Conservation (phyloP, 2,797 vertebrate species). For the Pangasius krempfi region DNA sequence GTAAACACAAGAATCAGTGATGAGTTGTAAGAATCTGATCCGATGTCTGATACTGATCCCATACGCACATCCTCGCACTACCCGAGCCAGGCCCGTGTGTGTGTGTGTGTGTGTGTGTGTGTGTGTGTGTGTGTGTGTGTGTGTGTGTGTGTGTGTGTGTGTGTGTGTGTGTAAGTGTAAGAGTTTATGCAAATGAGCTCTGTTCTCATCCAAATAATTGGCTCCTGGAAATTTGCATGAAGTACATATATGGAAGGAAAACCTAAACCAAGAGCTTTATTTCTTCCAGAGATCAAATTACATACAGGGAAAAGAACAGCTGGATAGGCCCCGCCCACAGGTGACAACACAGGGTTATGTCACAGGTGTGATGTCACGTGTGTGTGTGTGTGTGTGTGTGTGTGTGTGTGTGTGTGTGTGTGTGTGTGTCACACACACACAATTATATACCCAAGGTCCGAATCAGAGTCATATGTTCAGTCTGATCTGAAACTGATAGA, state of each 20-base stretch:
- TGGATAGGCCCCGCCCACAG: neutral
- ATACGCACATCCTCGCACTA: neutral
- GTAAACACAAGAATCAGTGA: neutral
- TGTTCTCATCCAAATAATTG: neutral
- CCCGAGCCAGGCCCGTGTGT: neutral
- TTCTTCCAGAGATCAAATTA: neutral
- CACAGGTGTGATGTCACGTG: no score
- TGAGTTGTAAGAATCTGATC: neutral
- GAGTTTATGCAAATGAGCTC: neutral
- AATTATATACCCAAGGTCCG: no score
- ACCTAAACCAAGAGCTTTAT: neutral
- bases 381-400: neutral
- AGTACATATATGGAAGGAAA: neutral
- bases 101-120: neutral
- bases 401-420: neutral
- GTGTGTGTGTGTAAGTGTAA: no score
- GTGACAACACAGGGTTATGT: neutral
- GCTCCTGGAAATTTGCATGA: neutral
- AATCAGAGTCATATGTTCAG: no score
- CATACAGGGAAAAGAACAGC: neutral
- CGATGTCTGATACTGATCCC: neutral
- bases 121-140: neutral
- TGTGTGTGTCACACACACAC: neutral
- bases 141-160: no score
- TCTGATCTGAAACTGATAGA: no score